phyloP scores from a whole-genome alignment of 2,113 vertebrate species.

The Labeo catla region DNA sequence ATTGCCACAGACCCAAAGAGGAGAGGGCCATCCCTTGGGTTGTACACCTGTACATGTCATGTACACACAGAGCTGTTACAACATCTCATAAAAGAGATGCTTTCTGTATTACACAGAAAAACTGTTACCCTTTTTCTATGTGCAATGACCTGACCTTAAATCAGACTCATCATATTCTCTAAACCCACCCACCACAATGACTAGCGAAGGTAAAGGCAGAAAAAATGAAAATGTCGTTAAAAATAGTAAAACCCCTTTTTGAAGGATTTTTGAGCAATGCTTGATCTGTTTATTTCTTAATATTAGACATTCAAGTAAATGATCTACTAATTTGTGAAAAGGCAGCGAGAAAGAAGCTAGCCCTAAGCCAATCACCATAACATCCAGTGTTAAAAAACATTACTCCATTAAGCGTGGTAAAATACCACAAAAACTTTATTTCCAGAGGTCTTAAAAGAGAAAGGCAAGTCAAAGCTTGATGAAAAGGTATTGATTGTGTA shows the following conservation, averaged over 20 bases:
- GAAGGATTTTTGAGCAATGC: conserved; percentile 13
- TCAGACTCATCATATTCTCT: not conserved
- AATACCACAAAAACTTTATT: conserved; percentile 58
- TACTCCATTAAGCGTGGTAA: conserved; percentile 65
- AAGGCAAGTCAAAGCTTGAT: conserved; percentile 48
- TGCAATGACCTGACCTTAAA: conserved; percentile 4
- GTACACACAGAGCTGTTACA: conserved; percentile 1
- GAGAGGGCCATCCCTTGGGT: conserved; percentile 50
- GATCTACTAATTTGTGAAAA: conserved; percentile 56
- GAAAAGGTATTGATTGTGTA: conserved; percentile 30
- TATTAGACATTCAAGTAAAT: conserved; percentile 74
- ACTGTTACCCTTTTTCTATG: not conserved
- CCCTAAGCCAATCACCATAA: conserved; percentile 39
- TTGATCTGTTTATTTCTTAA: not conserved
- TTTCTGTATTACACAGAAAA: conserved; percentile 34
- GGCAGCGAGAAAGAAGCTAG: conserved; percentile 49
- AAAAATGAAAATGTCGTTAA: not conserved
- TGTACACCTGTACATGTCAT: conserved; percentile 64
- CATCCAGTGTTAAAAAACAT: conserved; percentile 45
- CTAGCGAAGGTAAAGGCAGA: conserved; percentile 5
- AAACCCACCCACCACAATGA: conserved; percentile 5
- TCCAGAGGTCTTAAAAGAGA: conserved; percentile 66
- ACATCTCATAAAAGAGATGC: not conserved
- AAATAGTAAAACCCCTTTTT: not conserved
- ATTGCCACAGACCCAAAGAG: conserved; percentile 66